Evolutionary conservation across 1,140 invertebrate genomes (phyloP).

Genomic region (Drosophila nannoptera): DNA sequence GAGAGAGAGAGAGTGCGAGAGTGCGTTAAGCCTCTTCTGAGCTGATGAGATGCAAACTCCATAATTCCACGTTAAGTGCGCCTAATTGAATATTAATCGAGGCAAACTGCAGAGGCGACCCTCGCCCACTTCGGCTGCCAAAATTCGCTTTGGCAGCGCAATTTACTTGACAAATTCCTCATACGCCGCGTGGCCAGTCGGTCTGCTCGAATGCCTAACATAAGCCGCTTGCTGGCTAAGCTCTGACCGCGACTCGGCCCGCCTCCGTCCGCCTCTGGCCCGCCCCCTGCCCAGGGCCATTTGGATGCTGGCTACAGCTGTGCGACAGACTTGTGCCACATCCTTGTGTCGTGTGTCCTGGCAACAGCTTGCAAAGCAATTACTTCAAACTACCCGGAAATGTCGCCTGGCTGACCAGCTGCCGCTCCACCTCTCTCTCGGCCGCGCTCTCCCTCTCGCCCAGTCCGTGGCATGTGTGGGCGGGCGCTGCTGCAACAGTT

Average conservation of each 20-base stretch:
- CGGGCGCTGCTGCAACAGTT: conserved; percentile 53
- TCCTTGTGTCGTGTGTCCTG: conserved; percentile 34
- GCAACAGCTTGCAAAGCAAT: conserved; percentile 75
- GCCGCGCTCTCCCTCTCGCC: too few species aligned
- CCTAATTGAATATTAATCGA: not conserved
- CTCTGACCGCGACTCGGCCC: conserved; percentile 53
- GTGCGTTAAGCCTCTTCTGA: too few species aligned
- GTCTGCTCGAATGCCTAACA: conserved; percentile 45
- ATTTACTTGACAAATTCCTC: conserved; percentile 63
- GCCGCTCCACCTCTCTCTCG: conserved; percentile 6
- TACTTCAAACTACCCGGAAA: conserved; percentile 76
- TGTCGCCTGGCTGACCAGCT: conserved; percentile 60
- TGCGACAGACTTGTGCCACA: conserved; percentile 39
- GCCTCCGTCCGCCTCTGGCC: too few species aligned
- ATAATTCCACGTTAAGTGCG: too few species aligned
- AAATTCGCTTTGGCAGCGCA: conserved; percentile 54
- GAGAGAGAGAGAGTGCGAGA: too few species aligned
- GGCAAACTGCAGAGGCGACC: too few species aligned
- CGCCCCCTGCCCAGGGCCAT: not conserved
- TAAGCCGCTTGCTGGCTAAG: conserved; percentile 72
- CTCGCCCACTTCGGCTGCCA: conserved; percentile 2
- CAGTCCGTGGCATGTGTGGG: not conserved
- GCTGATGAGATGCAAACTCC: too few species aligned
- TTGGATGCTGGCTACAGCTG: conserved; percentile 5
- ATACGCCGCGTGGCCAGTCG: conserved; percentile 58